Evolutionary conservation across 1,140 invertebrate genomes (phyloP).

Genomic region (Phocides pigmalion): DNA sequence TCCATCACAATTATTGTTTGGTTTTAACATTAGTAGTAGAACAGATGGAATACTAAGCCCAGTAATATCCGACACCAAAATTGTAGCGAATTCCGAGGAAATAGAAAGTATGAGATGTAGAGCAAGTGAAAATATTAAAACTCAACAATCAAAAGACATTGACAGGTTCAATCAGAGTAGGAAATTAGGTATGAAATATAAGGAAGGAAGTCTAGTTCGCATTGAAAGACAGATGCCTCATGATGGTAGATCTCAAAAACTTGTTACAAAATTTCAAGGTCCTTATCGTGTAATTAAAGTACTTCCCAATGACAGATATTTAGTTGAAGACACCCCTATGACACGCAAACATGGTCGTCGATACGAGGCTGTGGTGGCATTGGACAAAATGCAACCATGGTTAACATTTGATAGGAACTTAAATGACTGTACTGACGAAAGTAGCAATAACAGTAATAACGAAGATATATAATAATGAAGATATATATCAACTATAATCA

Average conservation of each 20-base stretch:
- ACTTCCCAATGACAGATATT: conserved; percentile 30
- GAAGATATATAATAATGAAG: too few species aligned
- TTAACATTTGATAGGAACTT: conserved; percentile 20
- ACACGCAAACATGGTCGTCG: conserved; percentile 18
- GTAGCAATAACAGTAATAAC: too few species aligned
- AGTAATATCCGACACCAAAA: not conserved
- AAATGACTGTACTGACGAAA: too few species aligned
- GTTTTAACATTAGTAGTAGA: conserved; percentile 35
- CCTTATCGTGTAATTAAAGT: conserved; percentile 37
- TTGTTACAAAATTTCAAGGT: conserved; percentile 40
- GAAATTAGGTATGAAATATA: conserved; percentile 31
- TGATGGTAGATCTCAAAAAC: conserved; percentile 40
- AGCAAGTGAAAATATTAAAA: conserved; percentile 22
- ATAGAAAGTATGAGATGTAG: conserved; percentile 20
- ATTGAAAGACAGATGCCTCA: conserved; percentile 40
- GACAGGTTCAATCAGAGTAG: conserved; percentile 36
- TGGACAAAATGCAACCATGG: conserved; percentile 38
- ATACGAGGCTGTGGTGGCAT: conserved; percentile 27
- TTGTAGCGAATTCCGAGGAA: not conserved
- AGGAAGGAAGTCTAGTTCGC: conserved; percentile 36
- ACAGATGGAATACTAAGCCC: conserved; percentile 30
- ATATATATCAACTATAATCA: too few species aligned
- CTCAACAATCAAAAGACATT: conserved; percentile 28
- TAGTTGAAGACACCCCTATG: conserved; percentile 37
- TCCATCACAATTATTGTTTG: conserved; percentile 48